Percentiles rank a stretch among this genome's conserved stretches.
Evolutionary conservation across 2,888 invertebrate genomes (phyloP).

Genomic region (Campopleginae sp.): DNA sequence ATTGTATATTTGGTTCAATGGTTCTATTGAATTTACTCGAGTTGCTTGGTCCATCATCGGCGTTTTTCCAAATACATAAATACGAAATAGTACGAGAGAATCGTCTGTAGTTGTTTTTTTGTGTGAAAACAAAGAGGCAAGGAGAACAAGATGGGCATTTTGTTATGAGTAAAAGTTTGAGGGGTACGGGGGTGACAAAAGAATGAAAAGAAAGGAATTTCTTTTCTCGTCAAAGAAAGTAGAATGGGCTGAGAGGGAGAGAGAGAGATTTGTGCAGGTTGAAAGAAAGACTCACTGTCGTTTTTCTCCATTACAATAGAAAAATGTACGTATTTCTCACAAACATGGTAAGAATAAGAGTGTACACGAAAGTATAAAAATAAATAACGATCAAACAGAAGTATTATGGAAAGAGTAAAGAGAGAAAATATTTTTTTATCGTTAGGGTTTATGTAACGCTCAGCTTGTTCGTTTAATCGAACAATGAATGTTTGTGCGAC

Average conservation of each 20-base stretch:
- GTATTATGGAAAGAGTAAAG: slow-evolving; percentile 3
- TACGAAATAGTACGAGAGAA: background rate
- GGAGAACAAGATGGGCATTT: slow-evolving; percentile 7
- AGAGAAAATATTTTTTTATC: slow-evolving; percentile 22
- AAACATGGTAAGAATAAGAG: slow-evolving; percentile 37
- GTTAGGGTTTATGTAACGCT: slow-evolving; percentile 42
- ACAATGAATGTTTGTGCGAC: slow-evolving; percentile 42
- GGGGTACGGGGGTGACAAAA: slow-evolving; percentile 37
- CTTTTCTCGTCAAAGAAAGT: background rate
- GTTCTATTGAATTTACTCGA: slow-evolving; percentile 62
- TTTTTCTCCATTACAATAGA: slow-evolving; percentile 9
- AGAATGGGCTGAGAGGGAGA: background rate
- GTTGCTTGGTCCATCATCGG: slow-evolving; percentile 27
- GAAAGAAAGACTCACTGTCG: slow-evolving; percentile 11
- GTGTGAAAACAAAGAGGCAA: background rate
- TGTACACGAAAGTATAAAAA: slow-evolving; percentile 30
- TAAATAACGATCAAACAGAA: slow-evolving; percentile 34
- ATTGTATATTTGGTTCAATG: slow-evolving; percentile 64
- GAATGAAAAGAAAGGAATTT: slow-evolving; percentile 34
- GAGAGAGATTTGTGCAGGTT: background rate
- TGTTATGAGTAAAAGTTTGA: slow-evolving; percentile 31
- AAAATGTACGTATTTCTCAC: slow-evolving; percentile 24
- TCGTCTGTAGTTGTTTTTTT: slow-evolving; percentile 12
- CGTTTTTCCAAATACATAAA: background rate
- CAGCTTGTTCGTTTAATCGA: slow-evolving; percentile 32